Evolutionary conservation across 2,797 vertebrate genomes (phyloP).

Genomic region (Schizopygopsis pylzovi): DNA sequence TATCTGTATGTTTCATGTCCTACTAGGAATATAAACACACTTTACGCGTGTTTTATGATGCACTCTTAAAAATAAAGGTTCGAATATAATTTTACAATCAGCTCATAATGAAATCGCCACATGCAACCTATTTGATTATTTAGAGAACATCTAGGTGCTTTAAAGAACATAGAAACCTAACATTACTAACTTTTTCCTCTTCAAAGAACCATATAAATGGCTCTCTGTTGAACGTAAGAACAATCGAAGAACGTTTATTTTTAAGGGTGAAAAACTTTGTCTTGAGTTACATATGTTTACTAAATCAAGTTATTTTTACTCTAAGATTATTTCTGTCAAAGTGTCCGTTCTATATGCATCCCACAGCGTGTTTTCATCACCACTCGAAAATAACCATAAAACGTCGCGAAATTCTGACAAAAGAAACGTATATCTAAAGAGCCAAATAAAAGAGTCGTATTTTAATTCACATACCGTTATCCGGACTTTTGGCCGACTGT

Average conservation of each 20-base stretch:
- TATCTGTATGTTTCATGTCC: too few relatives aligned
- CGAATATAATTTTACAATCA: background rate
- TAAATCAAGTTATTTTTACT: background rate
- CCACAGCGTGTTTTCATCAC: background rate
- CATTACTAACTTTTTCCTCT: background rate
- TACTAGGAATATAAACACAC: background rate
- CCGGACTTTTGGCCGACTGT: slow-evolving; percentile 74
- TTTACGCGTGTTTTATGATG: background rate
- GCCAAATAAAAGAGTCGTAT: background rate
- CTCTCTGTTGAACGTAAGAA: background rate
- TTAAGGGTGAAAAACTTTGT: slow-evolving; percentile 19
- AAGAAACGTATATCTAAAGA: slow-evolving; percentile 15
- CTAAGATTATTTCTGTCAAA: slow-evolving; percentile 42
- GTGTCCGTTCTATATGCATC: background rate
- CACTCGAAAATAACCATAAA: background rate
- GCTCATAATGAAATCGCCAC: background rate
- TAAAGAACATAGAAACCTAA: background rate
- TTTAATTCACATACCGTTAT: slow-evolving; percentile 80
- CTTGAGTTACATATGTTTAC: too few relatives aligned
- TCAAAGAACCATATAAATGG: background rate
- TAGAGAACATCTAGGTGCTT: background rate
- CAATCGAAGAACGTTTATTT: background rate
- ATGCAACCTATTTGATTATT: background rate
- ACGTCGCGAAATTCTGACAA: background rate
- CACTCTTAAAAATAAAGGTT: background rate